These are phyloP conservation scores for Cryptocephalus moraei DNA, from an alignment of 2,888 invertebrate species.

Conservation along the genomic window DNA sequence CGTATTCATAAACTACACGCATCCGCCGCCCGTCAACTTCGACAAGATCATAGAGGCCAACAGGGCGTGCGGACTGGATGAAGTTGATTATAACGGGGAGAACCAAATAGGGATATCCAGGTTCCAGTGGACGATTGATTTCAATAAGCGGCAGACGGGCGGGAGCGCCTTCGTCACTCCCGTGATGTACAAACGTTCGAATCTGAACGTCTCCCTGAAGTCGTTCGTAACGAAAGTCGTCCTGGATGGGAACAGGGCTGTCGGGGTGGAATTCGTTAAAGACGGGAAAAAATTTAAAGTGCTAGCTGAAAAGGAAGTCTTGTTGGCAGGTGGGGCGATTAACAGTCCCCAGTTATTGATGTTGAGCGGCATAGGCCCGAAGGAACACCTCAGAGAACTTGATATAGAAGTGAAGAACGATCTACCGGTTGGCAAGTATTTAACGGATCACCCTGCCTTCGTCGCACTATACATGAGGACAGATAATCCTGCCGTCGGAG, in stretches of 20 bases:
- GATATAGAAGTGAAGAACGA: conserved; percentile 18
- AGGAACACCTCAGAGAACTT: conserved; percentile 13
- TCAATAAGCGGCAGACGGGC: conserved; percentile 49
- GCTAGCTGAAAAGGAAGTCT: conserved; percentile 54
- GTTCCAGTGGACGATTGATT: conserved; percentile 49
- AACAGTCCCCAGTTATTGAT: conserved; percentile 40
- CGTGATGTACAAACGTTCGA: conserved; percentile 37
- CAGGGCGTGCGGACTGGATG: conserved; percentile 44
- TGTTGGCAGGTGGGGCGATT: conserved; percentile 66
- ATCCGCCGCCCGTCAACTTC: conserved; percentile 1
- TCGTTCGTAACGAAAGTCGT: conserved; percentile 46
- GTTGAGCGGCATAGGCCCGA: conserved; percentile 26
- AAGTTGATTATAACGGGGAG: conserved; percentile 53
- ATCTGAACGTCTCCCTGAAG: conserved; percentile 47
- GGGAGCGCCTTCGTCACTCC: conserved; percentile 51
- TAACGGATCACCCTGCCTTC: conserved; percentile 23
- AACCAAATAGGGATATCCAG: conserved; percentile 48
- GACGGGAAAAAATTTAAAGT: conserved; percentile 39
- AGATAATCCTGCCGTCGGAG: neutral
- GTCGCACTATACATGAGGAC: conserved; percentile 13
- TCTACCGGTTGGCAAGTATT: conserved; percentile 20
- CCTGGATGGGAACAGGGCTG: conserved; percentile 40
- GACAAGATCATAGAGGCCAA: conserved; percentile 36
- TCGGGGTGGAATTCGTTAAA: conserved; percentile 45
- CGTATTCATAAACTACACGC: conserved; percentile 3